phyloP scores from a whole-genome alignment of 2,797 vertebrate genomes.

The Allobates femoralis region DNA sequence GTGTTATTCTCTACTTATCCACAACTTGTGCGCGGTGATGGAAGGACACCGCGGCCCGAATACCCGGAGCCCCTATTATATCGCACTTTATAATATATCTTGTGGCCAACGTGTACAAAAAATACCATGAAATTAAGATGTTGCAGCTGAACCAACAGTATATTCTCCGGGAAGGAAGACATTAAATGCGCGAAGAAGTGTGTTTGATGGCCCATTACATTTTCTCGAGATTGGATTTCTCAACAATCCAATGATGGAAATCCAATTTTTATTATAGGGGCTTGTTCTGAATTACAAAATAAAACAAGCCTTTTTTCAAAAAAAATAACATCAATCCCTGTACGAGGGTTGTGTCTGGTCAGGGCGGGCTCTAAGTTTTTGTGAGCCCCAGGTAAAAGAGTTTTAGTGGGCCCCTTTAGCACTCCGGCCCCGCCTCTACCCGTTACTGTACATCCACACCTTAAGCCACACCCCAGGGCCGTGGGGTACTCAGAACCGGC shows the following conservation, averaged over 20 bases:
- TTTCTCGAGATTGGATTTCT: slow-evolving; percentile 65
- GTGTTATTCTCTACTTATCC: slow-evolving; percentile 62
- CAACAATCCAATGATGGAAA: slow-evolving; percentile 13
- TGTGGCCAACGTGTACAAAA: slow-evolving; percentile 78
- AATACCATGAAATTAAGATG: slow-evolving; percentile 77
- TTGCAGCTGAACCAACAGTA: slow-evolving; percentile 80
- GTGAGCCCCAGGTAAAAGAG: too few species aligned
- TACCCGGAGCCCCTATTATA: slow-evolving; percentile 78
- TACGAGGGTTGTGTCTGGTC: too few species aligned
- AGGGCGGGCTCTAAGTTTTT: too few species aligned
- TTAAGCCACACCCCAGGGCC: too few species aligned
- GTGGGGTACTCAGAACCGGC: too few species aligned
- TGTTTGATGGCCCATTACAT: slow-evolving; percentile 74
- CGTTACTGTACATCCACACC: too few species aligned
- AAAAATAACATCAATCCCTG: too few species aligned
- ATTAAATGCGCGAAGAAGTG: slow-evolving; percentile 72
- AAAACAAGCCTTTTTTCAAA: too few species aligned
- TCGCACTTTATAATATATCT: slow-evolving; percentile 70
- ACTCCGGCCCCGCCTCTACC: too few species aligned
- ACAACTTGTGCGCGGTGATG: slow-evolving; percentile 58
- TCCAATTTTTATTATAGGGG: not conserved
- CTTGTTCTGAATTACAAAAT: too few species aligned
- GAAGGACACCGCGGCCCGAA: slow-evolving; percentile 69
- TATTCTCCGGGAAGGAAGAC: slow-evolving; percentile 75
- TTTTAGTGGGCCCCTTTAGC: too few species aligned